Base-by-base conservation (phyloP, 2,113 vertebrate genomes). In the Bucco capensis region DNA sequence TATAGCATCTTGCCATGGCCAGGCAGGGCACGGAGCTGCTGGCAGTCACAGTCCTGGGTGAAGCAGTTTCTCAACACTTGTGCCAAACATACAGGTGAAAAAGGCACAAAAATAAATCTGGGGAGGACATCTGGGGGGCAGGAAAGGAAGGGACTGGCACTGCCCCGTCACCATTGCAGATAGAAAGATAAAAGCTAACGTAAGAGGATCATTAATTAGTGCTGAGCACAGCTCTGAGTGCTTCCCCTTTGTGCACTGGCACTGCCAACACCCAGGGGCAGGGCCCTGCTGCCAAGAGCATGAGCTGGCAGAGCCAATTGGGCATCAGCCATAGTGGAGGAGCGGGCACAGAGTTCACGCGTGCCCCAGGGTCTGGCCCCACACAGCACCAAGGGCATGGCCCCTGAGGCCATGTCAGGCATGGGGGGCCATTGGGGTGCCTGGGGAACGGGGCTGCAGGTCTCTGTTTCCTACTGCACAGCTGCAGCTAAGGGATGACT, bases 1-100 rank as follows among this genome's bases (percentile, higher is more conserved):
- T 2, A 21, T 22, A 64, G 56, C 1, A 0, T 66, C 73, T 46
- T 0, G 1, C 46, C 10, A 1, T 3, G n/a, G 50, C 25, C 1
- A 1, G 33, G 84, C 42, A 84, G 33, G 40, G 65, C 60, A 57
- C 0, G 0, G 51, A 42, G 70, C 57, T 8, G 13, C 49, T 16
- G 65, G 24, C 30, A 44, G 40, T 6, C 75, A 27, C 4, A 3
- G 57, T 57, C 21, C 40, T 22, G 40, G 4, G 14, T 3, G 19
- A 38, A 46, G 40, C 1, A 1, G 14, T 19, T 91, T 75, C 62
- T 53, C 5, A 2, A 46, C 10, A 11, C 10, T 50, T 1, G 4
- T 61, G 50, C n/a, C 60, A 71, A 83, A 66, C 33, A 33, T 1
- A 44, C 22, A 75, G 23, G 58, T 27, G 64, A 47, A 64, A 65